Evolutionary conservation across 2,113 vertebrate species (phyloP).

Genomic region (Malaclemys terrapin): DNA sequence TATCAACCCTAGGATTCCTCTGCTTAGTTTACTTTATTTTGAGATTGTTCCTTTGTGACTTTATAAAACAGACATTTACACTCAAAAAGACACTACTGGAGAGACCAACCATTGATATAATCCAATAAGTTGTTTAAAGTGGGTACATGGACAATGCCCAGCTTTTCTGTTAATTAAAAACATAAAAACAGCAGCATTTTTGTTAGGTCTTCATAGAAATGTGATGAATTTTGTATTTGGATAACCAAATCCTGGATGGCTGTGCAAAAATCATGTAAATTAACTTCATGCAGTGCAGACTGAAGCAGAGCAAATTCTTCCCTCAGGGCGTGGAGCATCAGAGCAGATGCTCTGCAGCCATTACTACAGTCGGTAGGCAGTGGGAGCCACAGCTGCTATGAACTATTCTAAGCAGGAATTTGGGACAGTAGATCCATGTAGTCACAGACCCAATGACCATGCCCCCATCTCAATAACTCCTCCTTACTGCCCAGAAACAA

Average conservation of each 20-base stretch:
- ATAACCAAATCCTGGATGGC: neutral
- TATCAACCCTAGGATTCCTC: neutral
- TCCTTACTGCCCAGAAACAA: neutral
- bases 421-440: neutral
- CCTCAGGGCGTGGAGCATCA: neutral
- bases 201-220: neutral
- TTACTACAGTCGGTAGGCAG: neutral
- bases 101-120: neutral
- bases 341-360: slow-evolving; percentile 30
- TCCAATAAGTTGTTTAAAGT: neutral
- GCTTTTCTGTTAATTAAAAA: neutral
- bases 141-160: neutral
- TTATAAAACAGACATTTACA: slow-evolving; percentile 39
- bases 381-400: slow-evolving; percentile 9
- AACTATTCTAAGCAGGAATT: neutral
- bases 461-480: neutral
- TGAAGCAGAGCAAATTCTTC: slow-evolving; percentile 29
- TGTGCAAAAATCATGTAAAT: slow-evolving; percentile 22
- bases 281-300: slow-evolving; percentile 8
- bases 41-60: neutral
- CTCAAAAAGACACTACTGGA: neutral
- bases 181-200: neutral
- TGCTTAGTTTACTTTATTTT: neutral
- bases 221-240: neutral
- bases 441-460: neutral